Evolutionary conservation across 2,797 vertebrate genomes (phyloP).

Genomic region (Australoheros facetus): DNA sequence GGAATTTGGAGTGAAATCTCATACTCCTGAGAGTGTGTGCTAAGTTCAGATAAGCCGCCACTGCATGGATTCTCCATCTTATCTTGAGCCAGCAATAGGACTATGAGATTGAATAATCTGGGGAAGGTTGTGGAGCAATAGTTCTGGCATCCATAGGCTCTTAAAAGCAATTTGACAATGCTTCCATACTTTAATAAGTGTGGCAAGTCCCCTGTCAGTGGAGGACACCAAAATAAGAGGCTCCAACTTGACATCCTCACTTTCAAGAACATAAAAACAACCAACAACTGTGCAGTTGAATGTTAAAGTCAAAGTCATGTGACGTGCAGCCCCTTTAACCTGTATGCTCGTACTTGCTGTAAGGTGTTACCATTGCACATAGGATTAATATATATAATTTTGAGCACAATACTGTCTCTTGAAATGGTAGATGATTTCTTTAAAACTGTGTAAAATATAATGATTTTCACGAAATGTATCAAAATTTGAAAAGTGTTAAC

Average conservation of each 20-base stretch:
- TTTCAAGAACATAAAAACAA: constrained; percentile 48
- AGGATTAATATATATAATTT: neutral
- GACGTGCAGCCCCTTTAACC: constrained; percentile 1
- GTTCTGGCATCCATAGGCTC: constrained; percentile 78
- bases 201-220: constrained; percentile 55
- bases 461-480: neutral
- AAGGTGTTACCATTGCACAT: neutral
- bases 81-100: constrained; percentile 80
- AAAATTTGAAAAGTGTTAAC: neutral
- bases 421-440: neutral
- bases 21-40: constrained; percentile 83
- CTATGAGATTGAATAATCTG: constrained; percentile 83
- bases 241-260: constrained; percentile 47
- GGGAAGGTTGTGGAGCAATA: constrained; percentile 77
- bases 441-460: neutral
- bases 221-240: constrained; percentile 59
- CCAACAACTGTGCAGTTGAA: constrained; percentile 24
- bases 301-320: constrained; percentile 43
- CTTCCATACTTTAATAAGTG: constrained; percentile 71
- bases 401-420: neutral
- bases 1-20: constrained; percentile 80
- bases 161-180: constrained; percentile 80
- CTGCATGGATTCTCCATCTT: constrained; percentile 86
- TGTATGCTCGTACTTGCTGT: neutral
- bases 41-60: constrained; percentile 88